Evolutionary conservation across 1,140 invertebrate species (phyloP).

Genomic region (Drosophila prosaltans): DNA sequence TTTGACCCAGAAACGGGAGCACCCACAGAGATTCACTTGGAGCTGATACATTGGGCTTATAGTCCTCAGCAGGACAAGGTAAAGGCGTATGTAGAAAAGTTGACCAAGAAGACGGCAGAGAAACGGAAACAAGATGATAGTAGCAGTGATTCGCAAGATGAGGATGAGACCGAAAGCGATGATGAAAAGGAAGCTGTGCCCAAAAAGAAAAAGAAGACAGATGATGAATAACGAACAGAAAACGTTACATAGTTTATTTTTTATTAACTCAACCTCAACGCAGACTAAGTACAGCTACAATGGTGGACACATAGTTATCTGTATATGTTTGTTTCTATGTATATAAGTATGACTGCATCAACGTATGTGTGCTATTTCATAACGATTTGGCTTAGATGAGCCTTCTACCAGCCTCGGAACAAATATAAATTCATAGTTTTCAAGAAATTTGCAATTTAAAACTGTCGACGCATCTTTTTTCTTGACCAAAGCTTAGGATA

Average conservation of each 20-base stretch:
- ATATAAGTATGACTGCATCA: conserved; percentile 49
- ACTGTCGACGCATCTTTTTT: too few relatives aligned
- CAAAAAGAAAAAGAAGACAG: conserved; percentile 68
- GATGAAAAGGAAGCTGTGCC: conserved; percentile 57
- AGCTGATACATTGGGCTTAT: conserved; percentile 87
- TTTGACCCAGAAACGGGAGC: conserved; percentile 85
- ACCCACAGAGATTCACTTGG: conserved; percentile 85
- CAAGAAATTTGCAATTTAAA: too few relatives aligned
- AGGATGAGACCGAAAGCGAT: conserved; percentile 38
- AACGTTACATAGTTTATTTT: conserved; percentile 75
- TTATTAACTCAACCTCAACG: conserved; percentile 64
- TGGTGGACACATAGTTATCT: conserved; percentile 42
- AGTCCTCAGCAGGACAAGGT: conserved; percentile 85
- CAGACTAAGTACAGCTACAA: conserved; percentile 54
- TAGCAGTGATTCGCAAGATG: conserved; percentile 50
- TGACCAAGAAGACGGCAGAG: conserved; percentile 60
- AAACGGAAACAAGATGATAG: conserved; percentile 67
- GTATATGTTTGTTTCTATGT: conserved; percentile 24
- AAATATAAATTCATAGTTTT: conserved; percentile 33
- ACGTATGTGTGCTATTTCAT: conserved; percentile 31
- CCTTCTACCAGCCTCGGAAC: conserved; percentile 17
- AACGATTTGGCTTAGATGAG: conserved; percentile 53
- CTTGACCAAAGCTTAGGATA: too few relatives aligned
- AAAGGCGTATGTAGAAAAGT: conserved; percentile 74
- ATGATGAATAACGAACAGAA: conserved; percentile 69